Percentiles rank a stretch among this genome's conserved stretches.
phyloP scores from a whole-genome alignment of 2,888 invertebrate species.

The Tetragonula carbonaria region DNA sequence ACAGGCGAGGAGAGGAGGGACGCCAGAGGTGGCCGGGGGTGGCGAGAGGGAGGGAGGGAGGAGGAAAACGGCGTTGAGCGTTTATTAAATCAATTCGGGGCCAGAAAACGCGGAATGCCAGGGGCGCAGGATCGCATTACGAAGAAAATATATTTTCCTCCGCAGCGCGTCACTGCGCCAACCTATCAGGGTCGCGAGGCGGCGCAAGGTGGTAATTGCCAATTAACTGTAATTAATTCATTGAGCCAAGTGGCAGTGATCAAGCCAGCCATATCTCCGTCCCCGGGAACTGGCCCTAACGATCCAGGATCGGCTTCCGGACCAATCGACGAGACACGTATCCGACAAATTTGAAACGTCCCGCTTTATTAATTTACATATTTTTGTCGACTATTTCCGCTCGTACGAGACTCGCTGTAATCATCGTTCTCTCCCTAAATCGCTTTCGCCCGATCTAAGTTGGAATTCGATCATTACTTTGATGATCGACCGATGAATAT shows the following conservation, averaged over 20 bases:
- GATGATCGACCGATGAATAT: not conserved
- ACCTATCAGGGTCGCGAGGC: constrained; percentile 64
- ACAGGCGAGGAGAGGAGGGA: no score
- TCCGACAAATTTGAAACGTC: constrained; percentile 41
- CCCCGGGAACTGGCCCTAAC: constrained; percentile 37
- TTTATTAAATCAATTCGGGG: constrained; percentile 62
- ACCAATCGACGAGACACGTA: constrained; percentile 40
- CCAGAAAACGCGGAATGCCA: constrained; percentile 42
- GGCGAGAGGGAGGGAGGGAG: not conserved
- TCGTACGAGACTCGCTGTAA: not conserved
- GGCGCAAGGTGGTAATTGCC: constrained; percentile 74
- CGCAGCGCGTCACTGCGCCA: constrained; percentile 65
- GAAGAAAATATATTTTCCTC: constrained; percentile 72
- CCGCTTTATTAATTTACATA: constrained; percentile 45
- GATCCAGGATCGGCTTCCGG: constrained; percentile 43
- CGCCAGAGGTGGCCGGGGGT: not conserved
- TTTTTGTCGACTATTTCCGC: constrained; percentile 6
- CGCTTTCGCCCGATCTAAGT: not conserved
- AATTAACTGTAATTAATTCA: constrained; percentile 81
- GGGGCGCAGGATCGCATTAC: constrained; percentile 56
- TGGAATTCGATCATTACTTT: not conserved
- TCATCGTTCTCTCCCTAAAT: not conserved
- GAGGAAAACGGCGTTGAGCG: constrained; percentile 4
- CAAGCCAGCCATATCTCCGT: constrained; percentile 57
- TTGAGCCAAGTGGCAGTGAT: constrained; percentile 73